Base-by-base conservation (phyloP, 1,140 invertebrate species). In the Drosophila eugracilis region DNA sequence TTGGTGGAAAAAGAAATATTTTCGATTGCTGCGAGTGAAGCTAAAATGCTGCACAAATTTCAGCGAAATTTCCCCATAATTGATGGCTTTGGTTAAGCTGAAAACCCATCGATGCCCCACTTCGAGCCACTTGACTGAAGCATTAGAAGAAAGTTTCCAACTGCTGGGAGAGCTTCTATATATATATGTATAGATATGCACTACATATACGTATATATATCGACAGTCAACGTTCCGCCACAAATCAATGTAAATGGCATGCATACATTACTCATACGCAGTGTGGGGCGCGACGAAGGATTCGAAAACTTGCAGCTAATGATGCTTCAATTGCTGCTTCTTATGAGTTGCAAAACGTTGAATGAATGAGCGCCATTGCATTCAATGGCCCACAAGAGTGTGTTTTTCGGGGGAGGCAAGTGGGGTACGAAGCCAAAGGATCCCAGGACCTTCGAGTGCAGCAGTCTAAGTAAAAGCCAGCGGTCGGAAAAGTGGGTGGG, bases 181-280 rank as follows among this genome's bases (percentile, higher is more conserved):
- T 10, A 10, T 30, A 14, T 34, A 14, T 50, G 32, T 15, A 12
- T 9, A 10, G 28, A 19, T 37, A 10, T 24, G 15, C 36, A 17
- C 34, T 36, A 37, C n/a, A n/a, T n/a, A n/a, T 28, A 21, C 5
- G 10, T 30, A 19, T 44, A 30, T 42, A 36, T 47, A 50, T 49
- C 36, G 47, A 26, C 55, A 53, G 63, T 32, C 49, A 37, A 37
- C 24, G 52, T 45, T 53, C 47, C 65, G 65, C 58, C 72, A 71
- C 66, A 85, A 85, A 85, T 85, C 81, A 88, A 85, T 85, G 81
- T 86, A 70, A 85, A 85, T 85, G 77, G 77, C 75, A 75, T 81
- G 81, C 81, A 88, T 86, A 70, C 83, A 86, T 86, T 86, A 86
- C 81, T 88, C 81, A 88, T 86, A 86, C 81, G 81, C 74, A 58